Evolutionary conservation across 2,888 invertebrate species (phyloP).

Genomic region (Rhorus exstirpatorius): DNA sequence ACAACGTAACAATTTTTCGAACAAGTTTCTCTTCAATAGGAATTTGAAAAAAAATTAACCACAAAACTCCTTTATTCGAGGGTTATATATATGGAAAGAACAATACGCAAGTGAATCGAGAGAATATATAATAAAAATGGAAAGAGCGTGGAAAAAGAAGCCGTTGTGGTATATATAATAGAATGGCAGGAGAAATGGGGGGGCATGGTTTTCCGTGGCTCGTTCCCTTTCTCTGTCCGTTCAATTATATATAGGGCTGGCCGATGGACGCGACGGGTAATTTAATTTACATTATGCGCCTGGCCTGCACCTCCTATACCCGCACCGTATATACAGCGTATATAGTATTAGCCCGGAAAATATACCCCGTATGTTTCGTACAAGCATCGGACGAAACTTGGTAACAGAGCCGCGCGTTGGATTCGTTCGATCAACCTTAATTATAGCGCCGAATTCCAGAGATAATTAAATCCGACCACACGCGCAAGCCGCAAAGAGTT

Average conservation of each 20-base stretch:
- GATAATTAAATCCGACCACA: conserved; percentile 83
- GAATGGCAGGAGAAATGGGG: conserved; percentile 4
- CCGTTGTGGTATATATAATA: background rate
- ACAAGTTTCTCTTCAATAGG: too few relatives aligned
- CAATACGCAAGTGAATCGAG: too few relatives aligned
- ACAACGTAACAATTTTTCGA: too few relatives aligned
- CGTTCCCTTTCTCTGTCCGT: conserved; percentile 17
- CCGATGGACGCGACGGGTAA: conserved; percentile 73
- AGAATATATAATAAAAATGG: conserved; percentile 14
- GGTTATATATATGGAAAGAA: too few relatives aligned
- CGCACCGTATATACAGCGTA: background rate
- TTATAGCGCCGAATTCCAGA: conserved; percentile 84
- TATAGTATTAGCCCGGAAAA: too few relatives aligned
- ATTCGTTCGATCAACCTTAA: conserved; percentile 85
- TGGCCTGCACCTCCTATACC: background rate
- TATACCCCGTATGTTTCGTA: conserved; percentile 79
- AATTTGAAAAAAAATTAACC: background rate
- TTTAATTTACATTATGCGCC: conserved; percentile 81
- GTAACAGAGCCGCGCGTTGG: conserved; percentile 81
- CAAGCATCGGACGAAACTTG: conserved; percentile 79
- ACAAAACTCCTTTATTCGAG: too few relatives aligned
- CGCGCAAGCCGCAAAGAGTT: conserved; percentile 34
- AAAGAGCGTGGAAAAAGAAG: conserved; percentile 31
- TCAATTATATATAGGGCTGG: conserved; percentile 44
- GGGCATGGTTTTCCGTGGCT: conserved; percentile 27